Percentiles rank a stretch among this genome's conserved stretches.
Conservation (phyloP, 2,888 invertebrate species). For the Thymelicus sylvestris region DNA sequence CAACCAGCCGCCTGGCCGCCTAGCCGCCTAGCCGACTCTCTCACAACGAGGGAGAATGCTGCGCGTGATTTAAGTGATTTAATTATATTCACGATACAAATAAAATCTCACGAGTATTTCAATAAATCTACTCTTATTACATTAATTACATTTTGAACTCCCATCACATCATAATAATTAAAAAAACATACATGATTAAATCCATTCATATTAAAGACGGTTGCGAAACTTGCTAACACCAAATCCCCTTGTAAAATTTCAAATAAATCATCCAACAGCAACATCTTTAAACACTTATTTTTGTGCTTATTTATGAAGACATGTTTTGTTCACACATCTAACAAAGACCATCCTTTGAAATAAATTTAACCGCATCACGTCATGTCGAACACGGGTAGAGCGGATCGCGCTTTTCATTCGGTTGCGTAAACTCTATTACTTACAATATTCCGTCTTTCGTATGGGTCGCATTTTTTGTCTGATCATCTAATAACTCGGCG, state of each 20-base stretch:
- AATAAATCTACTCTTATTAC: slow-evolving; percentile 28
- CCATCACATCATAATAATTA: not conserved
- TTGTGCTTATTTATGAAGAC: slow-evolving; percentile 36
- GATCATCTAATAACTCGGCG: slow-evolving; percentile 78
- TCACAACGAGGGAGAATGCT: slow-evolving; percentile 51
- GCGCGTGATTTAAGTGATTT: slow-evolving; percentile 62
- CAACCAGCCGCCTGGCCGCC: slow-evolving; percentile 61
- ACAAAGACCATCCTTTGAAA: slow-evolving; percentile 68
- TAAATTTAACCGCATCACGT: slow-evolving; percentile 75
- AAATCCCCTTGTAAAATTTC: not conserved
- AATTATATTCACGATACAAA: slow-evolving; percentile 35
- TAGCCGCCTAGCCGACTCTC: slow-evolving; percentile 33
- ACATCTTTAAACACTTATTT: slow-evolving; percentile 25
- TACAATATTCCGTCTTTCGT: slow-evolving; percentile 70
- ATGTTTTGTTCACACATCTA: slow-evolving; percentile 72
- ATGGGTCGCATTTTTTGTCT: slow-evolving; percentile 74
- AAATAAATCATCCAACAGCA: slow-evolving; percentile 27
- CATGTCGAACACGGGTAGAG: slow-evolving; percentile 66
- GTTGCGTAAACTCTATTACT: slow-evolving; percentile 74
- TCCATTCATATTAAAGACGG: not conserved
- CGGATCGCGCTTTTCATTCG: slow-evolving; percentile 60
- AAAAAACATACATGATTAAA: not conserved
- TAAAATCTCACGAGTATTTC: slow-evolving; percentile 5
- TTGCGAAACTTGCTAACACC: not conserved
- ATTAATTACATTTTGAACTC: not conserved